These are phyloP conservation scores for Crossocerus cetratus DNA, from an alignment of 2,888 invertebrate genomes.

Conservation along the genomic window DNA sequence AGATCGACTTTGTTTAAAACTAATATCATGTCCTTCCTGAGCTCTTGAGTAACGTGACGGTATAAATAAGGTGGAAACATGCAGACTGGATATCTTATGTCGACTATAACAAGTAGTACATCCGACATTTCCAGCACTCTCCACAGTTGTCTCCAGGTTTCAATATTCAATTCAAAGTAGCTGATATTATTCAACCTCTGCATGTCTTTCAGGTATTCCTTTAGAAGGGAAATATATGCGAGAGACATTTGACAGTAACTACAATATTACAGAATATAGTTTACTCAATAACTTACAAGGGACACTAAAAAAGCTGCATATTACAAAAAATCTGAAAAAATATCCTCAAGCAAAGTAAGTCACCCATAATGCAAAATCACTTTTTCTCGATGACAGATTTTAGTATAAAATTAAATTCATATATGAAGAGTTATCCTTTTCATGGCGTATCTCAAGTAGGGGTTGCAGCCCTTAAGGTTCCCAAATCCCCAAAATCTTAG, in stretches of 20 bases:
- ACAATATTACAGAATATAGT: too few species aligned
- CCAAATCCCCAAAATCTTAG: too few species aligned
- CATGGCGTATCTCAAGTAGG: too few species aligned
- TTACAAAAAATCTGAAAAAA: too few species aligned
- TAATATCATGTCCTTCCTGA: constrained; percentile 91
- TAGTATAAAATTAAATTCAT: too few species aligned
- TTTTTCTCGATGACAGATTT: too few species aligned
- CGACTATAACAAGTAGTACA: constrained; percentile 90
- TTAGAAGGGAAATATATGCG: constrained; percentile 48
- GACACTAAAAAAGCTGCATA: too few species aligned
- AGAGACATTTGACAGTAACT: not conserved
- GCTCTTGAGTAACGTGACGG: constrained; percentile 84
- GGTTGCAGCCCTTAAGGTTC: too few species aligned
- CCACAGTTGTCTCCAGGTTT: constrained; percentile 98
- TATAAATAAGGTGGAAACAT: constrained; percentile 96
- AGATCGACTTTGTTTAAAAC: constrained; percentile 96
- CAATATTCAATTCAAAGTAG: constrained; percentile 94
- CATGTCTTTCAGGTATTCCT: constrained; percentile 87
- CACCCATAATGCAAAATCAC: too few species aligned
- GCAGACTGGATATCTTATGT: constrained; percentile 89
- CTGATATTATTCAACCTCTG: constrained; percentile 85
- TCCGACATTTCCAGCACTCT: constrained; percentile 96
- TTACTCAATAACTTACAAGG: too few species aligned
- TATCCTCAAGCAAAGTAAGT: too few species aligned
- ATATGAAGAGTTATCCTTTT: too few species aligned